These are phyloP conservation scores for Trichogramma evanescens DNA, from an alignment of 2,888 invertebrate species.

Conservation along the genomic window DNA sequence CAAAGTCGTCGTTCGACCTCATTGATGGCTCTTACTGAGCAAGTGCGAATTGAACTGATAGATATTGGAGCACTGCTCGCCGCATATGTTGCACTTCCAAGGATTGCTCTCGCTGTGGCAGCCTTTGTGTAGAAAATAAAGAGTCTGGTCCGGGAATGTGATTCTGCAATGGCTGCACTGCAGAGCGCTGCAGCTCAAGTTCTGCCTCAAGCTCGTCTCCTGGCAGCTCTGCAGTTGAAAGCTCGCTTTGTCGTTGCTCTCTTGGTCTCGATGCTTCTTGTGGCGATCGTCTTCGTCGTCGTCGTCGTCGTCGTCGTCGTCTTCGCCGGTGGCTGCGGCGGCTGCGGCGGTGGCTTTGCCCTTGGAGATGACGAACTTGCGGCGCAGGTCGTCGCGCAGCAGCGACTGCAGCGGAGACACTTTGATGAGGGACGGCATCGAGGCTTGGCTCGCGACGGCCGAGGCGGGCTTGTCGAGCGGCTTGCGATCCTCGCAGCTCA, in stretches of 20 bases:
- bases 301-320: slow-evolving; percentile 13
- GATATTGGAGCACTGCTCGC: slow-evolving; percentile 87
- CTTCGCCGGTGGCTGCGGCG: slow-evolving; percentile 22
- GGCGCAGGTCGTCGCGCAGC: slow-evolving; percentile 74
- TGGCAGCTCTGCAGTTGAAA: too few relatives aligned
- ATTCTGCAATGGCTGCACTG: slow-evolving; percentile 90
- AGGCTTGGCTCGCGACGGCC: slow-evolving; percentile 61
- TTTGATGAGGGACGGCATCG: slow-evolving; percentile 67
- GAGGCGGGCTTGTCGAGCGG: slow-evolving; percentile 50
- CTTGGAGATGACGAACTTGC: slow-evolving; percentile 62
- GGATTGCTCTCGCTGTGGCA: slow-evolving; percentile 96
- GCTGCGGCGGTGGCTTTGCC: slow-evolving; percentile 31
- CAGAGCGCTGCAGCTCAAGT: slow-evolving; percentile 48
- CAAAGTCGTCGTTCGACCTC: slow-evolving; percentile 7
- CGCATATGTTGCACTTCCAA: slow-evolving; percentile 96
- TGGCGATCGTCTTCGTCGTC: slow-evolving; percentile 20
- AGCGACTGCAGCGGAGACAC: slow-evolving; percentile 79
- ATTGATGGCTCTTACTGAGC: slow-evolving; percentile 85
- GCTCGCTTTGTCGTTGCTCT: neutral
- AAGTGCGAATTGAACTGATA: slow-evolving; percentile 96
- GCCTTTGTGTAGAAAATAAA: slow-evolving; percentile 95
- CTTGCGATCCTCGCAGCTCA: slow-evolving; percentile 37
- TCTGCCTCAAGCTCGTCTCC: too few relatives aligned
- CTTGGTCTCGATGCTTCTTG: neutral
- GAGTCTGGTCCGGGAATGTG: slow-evolving; percentile 85